Base-by-base conservation (phyloP, 2,888 invertebrate genomes). In the Eupithecia exiguata region DNA sequence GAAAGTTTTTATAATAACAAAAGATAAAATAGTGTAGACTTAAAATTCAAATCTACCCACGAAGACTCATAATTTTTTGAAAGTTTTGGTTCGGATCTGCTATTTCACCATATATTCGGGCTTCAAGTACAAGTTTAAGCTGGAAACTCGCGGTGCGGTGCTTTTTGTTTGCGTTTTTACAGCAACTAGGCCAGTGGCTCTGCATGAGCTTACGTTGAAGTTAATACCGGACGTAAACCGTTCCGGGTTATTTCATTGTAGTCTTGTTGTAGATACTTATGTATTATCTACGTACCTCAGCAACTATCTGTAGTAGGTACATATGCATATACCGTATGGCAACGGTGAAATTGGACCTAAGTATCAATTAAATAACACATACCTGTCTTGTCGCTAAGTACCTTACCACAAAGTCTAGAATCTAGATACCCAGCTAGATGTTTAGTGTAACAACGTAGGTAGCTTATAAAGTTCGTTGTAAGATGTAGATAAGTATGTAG, bases 81-180 rank as follows among this genome's bases (percentile, higher is more conserved):
- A 53, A 12, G 12, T 3, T 53, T 53, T 25, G 30, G 5, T 30
- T 62, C 35, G 35, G 18, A 18, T 18, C 35, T 6, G 6, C 35
- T 7, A 0, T 62, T 18, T 18, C 62, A 38, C 38, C 65, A 9
- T 38, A 38, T 21, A 21, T 12, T 38, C 35, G n/a, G n/a, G 4
- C 38, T 21, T 21, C 36, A 69, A 67, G 68, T 83, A 81, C 81
- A 85, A 85, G 80, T 85, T 85, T 82, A 82, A 84, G 84, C 84
- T 78, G 81, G 79, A 84, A 85, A 84, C 81, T 85, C 81, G 75
- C 75, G 67, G 79, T 80, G 76, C 75, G 77, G 78, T 69, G 79
- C 75, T 83, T 84, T 84, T 85, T 84, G 84, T 85, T 83, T 83
- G 77, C 80, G 80, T 84, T 84, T 84, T 84, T 83, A 78, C 76